Conservation (phyloP, 2,113 vertebrate genomes). For the Thomomys bottae region DNA sequence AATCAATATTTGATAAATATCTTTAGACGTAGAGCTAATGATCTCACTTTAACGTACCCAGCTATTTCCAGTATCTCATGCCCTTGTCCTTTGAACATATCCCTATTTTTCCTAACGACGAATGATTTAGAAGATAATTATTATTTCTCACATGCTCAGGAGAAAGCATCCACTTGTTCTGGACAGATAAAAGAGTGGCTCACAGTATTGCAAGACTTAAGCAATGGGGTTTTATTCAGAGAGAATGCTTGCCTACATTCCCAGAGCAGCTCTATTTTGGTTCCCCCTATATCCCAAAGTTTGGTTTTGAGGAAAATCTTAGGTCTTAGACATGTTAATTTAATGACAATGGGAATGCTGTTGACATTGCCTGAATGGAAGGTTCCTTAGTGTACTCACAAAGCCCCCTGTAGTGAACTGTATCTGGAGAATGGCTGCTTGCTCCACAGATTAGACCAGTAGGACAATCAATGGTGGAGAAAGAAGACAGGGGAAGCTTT, state of each 20-base stretch:
- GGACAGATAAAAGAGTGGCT: neutral
- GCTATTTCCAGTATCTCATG: neutral
- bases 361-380: neutral
- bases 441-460: neutral
- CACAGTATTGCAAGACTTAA: neutral
- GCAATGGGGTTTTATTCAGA: neutral
- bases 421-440: neutral
- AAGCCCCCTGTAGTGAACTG: neutral
- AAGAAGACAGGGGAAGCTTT: neutral
- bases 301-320: slow-evolving; percentile 13
- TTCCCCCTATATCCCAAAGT: neutral
- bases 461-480: neutral
- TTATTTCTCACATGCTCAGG: neutral
- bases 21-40: neutral
- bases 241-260: neutral
- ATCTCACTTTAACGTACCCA: neutral
- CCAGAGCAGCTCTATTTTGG: neutral
- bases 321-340: neutral
- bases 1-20: neutral
- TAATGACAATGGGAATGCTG: neutral
- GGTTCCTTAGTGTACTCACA: neutral
- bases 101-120: neutral
- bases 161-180: neutral
- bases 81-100: neutral
- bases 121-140: neutral